Evolutionary conservation across 2,113 vertebrate species (phyloP), one percentile per base, ranked within the genome.

Genomic region (Myiagra hebetior): DNA sequence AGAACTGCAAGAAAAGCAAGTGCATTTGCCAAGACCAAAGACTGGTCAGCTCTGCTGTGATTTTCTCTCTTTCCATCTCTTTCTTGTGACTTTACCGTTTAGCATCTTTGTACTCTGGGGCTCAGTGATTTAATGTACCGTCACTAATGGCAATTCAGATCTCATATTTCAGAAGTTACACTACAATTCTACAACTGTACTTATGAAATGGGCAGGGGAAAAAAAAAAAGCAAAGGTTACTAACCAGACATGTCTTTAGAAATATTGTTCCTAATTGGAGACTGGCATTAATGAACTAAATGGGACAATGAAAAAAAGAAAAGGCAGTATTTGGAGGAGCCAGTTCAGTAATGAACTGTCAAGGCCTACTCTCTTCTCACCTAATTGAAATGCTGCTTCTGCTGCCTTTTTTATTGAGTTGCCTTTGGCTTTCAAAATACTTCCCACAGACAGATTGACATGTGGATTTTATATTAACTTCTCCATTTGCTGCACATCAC

Each of bases 311-410:
- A 30, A 23, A 11, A 50, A 24, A 7, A 47, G 20, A 53, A 68
- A 85, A 92, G 47, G 47, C 60, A 91, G 65, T 24, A 33, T 62
- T 96, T 93, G 89, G 82, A 90, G 89, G 59, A 73, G 18, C 6
- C 68, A 89, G 46, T 60, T 59, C 67, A 28, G 69, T 92, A 93
- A 93, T 93, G 80, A 95, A 91, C 79, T 96, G 90, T 74, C 79
- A 95, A 76, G 72, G 9, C 83, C 74, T 63, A 87, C 46, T 91
- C 89, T 83, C 42, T 78, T 94, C 87, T 97, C 87, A 93, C 65
- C 77, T 98, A 95, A 97, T 97, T 97, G 95, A 94, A 96, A 96
- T 93, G 84, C 81, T 93, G 63, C 15, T 94, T 93, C 78, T 94
- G 47, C 50, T 90, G 67, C 50, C 62, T 92, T 75, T 96, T 96